Evolutionary conservation across 2,797 vertebrate species (phyloP).

Genomic region (Hirundo rustica): DNA sequence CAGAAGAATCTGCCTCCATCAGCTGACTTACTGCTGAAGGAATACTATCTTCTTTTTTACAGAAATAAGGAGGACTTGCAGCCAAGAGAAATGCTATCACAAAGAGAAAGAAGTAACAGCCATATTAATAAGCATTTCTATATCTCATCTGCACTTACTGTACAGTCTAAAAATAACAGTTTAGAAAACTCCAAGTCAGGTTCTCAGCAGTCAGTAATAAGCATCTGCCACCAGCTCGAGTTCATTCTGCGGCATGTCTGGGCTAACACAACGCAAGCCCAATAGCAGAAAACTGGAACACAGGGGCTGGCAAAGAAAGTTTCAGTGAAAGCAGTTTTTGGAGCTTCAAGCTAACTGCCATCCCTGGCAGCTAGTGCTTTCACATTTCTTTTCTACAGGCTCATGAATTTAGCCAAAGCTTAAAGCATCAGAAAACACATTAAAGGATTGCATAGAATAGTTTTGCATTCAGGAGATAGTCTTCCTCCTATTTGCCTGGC

Average conservation of each 20-base stretch:
- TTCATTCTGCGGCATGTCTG: not conserved
- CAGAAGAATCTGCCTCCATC: not conserved
- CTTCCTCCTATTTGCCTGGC: not conserved
- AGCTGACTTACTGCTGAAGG: not conserved
- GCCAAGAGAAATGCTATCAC: not conserved
- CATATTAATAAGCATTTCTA: not conserved
- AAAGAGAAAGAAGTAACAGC: not conserved
- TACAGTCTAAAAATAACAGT: not conserved
- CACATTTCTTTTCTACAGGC: not conserved
- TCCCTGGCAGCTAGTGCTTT: not conserved
- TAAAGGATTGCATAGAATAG: not conserved
- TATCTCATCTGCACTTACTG: not conserved
- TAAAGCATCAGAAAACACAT: not conserved
- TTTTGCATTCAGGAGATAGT: not conserved
- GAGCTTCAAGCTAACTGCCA: not conserved
- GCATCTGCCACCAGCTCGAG: not conserved
- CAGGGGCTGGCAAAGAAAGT: not conserved
- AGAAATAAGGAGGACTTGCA: not conserved
- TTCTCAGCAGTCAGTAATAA: conserved; percentile 4
- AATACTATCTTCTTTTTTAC: not conserved
- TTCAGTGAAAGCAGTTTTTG: not conserved
- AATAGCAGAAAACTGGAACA: not conserved
- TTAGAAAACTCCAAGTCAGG: not conserved
- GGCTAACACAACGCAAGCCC: not conserved
- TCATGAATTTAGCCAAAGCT: not conserved